Evolutionary conservation across 2,113 vertebrate species (phyloP), one percentile per base, ranked within the genome.

Genomic region (Brienomyrus longianalis): DNA sequence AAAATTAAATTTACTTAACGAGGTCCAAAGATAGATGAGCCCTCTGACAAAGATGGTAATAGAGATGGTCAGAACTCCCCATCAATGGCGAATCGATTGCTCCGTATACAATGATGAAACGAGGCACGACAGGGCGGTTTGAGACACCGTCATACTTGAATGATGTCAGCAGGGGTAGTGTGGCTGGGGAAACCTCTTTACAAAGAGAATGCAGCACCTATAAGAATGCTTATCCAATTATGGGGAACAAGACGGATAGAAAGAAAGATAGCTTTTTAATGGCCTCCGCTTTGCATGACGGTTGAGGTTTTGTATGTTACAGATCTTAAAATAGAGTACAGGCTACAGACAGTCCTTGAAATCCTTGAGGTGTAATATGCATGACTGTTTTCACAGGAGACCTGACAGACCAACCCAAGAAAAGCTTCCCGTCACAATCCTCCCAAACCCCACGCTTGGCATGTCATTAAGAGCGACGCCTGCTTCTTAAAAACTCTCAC

Each of bases 1-100:
- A 66, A 17, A 88, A 62, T 45, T 48, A 27, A 62, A 66, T 88
- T 86, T 45, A 88, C 54, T 59, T 62, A 88, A 88, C 13, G 48
- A 86, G 85, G 31, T 0, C 23, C 51, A 35, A 19, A 87, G n/a
- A 87, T 54, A 87, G 27, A 54, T 54, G 13, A 56, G 50, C 15
- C 17, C 27, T 86, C 50, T 39, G 43, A 23, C 45, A 84, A n/a
- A 84, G 83, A 84, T 48, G 39, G 83, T 23, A 84, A 84, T 48
- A 23, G 43, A 84, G 83, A 84, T 70, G 62, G 62, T 45, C 43
- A 83, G 19, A 83, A 15, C 77, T 84, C 21, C 83, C 19, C 83
- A 48, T 84, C 19, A 84, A 84, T 84, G 83, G 35, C 3, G 39
- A 84, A 84, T 48, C 83, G 45, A 84, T 13, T 45, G 6, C 45